These are phyloP conservation scores for Tetanocera ferruginea DNA, from an alignment of 2,888 invertebrate species.

Conservation along the genomic window DNA sequence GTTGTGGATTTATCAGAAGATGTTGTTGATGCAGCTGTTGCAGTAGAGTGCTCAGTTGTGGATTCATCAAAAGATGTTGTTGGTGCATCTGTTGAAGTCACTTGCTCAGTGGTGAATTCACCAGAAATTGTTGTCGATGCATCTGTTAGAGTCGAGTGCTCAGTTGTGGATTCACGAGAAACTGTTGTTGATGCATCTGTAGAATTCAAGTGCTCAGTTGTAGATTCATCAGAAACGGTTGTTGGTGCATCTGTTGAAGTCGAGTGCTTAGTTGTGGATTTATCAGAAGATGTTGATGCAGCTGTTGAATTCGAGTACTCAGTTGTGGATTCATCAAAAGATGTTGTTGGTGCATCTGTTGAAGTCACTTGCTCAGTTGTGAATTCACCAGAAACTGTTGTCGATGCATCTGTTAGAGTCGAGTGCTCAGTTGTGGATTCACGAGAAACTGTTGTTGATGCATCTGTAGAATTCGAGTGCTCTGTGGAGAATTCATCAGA, in stretches of 20 bases:
- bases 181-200: background rate
- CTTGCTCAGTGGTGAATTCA: no score
- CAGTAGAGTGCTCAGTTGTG: no score
- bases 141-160: no score
- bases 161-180: background rate
- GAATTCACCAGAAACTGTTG: background rate
- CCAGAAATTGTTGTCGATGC: no score
- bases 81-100: no score
- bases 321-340: background rate
- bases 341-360: background rate
- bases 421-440: background rate
- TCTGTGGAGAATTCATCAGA: no score
- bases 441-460: background rate
- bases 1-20: background rate
- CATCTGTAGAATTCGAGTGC: background rate
- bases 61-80: no score
- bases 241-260: no score
- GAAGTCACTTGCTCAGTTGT: background rate
- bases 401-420: background rate
- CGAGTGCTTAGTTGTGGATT: no score
- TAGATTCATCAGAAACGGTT: no score
- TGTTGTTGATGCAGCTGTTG: background rate
- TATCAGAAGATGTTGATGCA: no score
- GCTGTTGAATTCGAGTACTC: no score
- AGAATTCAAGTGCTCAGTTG: background rate